Evolutionary conservation across 2,888 invertebrate genomes (phyloP).

Genomic region (Itoplectis maculator): DNA sequence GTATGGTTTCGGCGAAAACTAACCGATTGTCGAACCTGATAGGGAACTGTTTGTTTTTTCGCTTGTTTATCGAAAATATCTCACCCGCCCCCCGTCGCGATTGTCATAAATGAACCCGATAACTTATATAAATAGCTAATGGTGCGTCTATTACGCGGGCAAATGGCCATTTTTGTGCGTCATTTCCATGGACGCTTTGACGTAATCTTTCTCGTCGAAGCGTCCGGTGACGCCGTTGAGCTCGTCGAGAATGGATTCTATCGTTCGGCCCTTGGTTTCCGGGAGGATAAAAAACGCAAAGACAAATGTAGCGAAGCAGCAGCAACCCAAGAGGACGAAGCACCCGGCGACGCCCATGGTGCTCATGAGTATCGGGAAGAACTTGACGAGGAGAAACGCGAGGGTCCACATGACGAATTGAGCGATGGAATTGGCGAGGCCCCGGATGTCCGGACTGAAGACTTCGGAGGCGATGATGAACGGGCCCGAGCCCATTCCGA

Average conservation of each 20-base stretch:
- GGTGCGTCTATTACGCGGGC: slow-evolving; percentile 31
- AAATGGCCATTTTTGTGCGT: slow-evolving; percentile 55
- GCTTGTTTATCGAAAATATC: background rate
- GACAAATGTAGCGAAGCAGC: slow-evolving; percentile 73
- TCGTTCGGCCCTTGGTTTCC: slow-evolving; percentile 80
- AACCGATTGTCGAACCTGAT: too few species aligned
- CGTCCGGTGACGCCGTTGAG: slow-evolving; percentile 73
- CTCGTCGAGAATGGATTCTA: slow-evolving; percentile 79
- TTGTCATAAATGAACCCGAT: background rate
- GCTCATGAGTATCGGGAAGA: slow-evolving; percentile 74
- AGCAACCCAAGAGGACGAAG: slow-evolving; percentile 77
- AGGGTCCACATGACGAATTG: slow-evolving; percentile 76
- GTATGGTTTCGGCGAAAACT: too few species aligned
- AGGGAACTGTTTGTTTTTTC: too few species aligned
- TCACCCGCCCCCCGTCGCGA: background rate
- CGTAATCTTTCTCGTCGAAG: slow-evolving; percentile 60
- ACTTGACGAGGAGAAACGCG: slow-evolving; percentile 78
- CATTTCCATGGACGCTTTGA: slow-evolving; percentile 61
- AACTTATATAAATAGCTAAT: background rate
- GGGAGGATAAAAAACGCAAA: slow-evolving; percentile 77
- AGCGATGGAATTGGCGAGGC: slow-evolving; percentile 74
- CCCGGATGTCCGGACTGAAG: slow-evolving; percentile 81
- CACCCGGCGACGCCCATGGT: slow-evolving; percentile 78
- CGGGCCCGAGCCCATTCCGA: slow-evolving; percentile 86
- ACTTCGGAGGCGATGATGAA: slow-evolving; percentile 86